Conservation (phyloP, 2,797 vertebrate species). For the Pogoniulus pusillus region DNA sequence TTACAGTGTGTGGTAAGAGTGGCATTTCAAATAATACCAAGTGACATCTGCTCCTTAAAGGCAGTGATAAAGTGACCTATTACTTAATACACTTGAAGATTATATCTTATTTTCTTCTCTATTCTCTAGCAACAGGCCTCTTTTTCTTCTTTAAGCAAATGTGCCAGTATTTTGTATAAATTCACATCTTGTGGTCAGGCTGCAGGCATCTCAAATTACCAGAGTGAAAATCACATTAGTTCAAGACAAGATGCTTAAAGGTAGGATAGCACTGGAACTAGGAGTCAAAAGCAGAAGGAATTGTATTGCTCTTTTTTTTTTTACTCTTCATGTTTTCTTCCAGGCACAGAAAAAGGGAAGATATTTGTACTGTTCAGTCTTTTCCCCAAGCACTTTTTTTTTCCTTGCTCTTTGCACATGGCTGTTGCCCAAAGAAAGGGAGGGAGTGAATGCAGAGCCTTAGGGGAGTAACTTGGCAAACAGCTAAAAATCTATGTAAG, state of each 20-base stretch:
- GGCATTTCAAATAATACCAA: conserved; percentile 17
- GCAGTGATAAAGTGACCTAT: conserved; percentile 54
- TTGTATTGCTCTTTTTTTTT: conserved; percentile 27
- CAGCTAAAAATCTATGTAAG: neutral
- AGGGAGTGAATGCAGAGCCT: neutral
- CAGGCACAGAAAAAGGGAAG: conserved; percentile 18
- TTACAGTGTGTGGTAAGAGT: conserved; percentile 27
- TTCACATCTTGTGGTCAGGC: conserved; percentile 42
- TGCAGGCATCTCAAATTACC: conserved; percentile 27
- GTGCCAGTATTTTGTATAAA: conserved; percentile 42
- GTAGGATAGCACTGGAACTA: conserved; percentile 37
- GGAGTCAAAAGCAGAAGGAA: conserved; percentile 13
- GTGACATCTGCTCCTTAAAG: conserved; percentile 52
- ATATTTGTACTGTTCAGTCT: conserved; percentile 15
- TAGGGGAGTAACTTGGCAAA: neutral
- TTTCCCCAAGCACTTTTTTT: neutral
- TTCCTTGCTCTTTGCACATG: neutral
- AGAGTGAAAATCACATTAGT: conserved; percentile 1
- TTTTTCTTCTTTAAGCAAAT: conserved; percentile 13
- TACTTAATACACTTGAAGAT: conserved; percentile 51
- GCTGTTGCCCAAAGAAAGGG: neutral
- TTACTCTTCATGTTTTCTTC: conserved; percentile 16
- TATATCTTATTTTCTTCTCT: conserved; percentile 14
- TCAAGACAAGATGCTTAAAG: conserved; percentile 55
- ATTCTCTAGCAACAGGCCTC: neutral